Evolutionary conservation across 2,113 vertebrate genomes (phyloP).

Genomic region (Acrocephalus kingi): DNA sequence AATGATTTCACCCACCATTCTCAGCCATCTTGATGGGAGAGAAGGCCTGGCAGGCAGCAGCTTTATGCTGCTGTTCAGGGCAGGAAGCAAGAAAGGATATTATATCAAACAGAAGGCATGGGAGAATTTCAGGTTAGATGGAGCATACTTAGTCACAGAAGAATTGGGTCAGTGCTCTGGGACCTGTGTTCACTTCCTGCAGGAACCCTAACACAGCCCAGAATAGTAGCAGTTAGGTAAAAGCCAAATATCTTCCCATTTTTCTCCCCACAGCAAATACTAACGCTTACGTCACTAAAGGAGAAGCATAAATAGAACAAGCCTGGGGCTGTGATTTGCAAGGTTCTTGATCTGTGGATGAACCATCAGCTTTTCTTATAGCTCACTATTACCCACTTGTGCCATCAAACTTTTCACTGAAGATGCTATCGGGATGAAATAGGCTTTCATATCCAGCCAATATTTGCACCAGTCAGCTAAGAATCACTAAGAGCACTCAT

Average conservation of each 20-base stretch:
- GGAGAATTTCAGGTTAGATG: conserved; percentile 48
- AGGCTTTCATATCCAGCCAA: not conserved
- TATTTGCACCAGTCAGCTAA: not conserved
- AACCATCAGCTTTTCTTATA: not conserved
- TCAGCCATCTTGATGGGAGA: not conserved
- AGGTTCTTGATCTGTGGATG: not conserved
- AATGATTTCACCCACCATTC: conserved; percentile 12
- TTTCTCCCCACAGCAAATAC: not conserved
- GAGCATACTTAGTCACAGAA: conserved; percentile 1
- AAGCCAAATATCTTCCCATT: conserved; percentile 40
- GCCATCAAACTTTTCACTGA: not conserved
- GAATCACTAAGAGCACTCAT: not conserved
- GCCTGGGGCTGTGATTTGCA: conserved; percentile 20
- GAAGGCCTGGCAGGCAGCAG: conserved; percentile 1
- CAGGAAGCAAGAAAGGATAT: conserved; percentile 58
- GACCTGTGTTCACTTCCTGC: conserved; percentile 39
- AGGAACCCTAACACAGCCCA: conserved; percentile 4
- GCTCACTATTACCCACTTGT: not conserved
- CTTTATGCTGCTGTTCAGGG: not conserved
- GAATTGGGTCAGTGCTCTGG: conserved; percentile 42
- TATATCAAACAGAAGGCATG: conserved; percentile 56
- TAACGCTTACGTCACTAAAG: conserved; percentile 19
- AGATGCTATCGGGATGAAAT: not conserved
- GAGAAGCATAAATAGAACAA: conserved; percentile 22
- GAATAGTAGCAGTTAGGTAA: conserved; percentile 49